Percentiles rank a stretch among this genome's conserved stretches.
These are phyloP conservation scores for Calliopum simillimum DNA, from an alignment of 2,888 invertebrate genomes.

Conservation along the genomic window DNA sequence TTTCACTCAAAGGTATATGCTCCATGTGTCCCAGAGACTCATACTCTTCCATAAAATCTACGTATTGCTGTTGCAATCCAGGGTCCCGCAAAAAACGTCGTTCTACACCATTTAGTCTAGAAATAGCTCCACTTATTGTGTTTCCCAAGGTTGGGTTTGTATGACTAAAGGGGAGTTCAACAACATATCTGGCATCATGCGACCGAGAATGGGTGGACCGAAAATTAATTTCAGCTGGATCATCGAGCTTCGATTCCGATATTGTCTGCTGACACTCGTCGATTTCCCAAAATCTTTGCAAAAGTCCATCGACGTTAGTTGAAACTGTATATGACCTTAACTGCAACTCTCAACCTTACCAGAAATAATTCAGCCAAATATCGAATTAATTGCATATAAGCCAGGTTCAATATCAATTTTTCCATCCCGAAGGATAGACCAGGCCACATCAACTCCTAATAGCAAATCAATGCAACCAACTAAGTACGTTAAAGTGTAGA, in stretches of 20 bases:
- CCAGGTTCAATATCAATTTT: background rate
- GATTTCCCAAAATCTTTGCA: slow-evolving; percentile 11
- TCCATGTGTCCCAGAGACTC: slow-evolving; percentile 36
- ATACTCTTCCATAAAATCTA: slow-evolving; percentile 37
- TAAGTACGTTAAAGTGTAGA: slow-evolving; percentile 9
- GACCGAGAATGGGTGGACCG: slow-evolving; percentile 27
- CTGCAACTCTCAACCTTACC: background rate
- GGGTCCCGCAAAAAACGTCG: slow-evolving; percentile 26
- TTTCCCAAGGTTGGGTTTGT: slow-evolving; percentile 29
- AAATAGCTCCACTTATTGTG: slow-evolving; percentile 28
- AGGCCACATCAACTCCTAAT: slow-evolving; percentile 23
- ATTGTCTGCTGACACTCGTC: background rate
- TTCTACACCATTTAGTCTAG: slow-evolving; percentile 33
- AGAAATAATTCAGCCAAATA: slow-evolving; percentile 11
- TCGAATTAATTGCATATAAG: slow-evolving; percentile 11
- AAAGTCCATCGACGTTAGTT: slow-evolving; percentile 1
- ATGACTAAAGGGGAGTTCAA: slow-evolving; percentile 33
- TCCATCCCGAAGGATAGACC: slow-evolving; percentile 8
- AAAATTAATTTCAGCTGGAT: slow-evolving; percentile 34
- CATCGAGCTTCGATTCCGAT: slow-evolving; percentile 9
- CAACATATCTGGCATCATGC: slow-evolving; percentile 36
- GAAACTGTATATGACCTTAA: background rate
- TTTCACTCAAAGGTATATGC: slow-evolving; percentile 15
- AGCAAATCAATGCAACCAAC: slow-evolving; percentile 14
- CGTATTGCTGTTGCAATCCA: slow-evolving; percentile 20